These are phyloP conservation scores for Seira ritae DNA, from an alignment of 2,888 invertebrate species.

Conservation along the genomic window DNA sequence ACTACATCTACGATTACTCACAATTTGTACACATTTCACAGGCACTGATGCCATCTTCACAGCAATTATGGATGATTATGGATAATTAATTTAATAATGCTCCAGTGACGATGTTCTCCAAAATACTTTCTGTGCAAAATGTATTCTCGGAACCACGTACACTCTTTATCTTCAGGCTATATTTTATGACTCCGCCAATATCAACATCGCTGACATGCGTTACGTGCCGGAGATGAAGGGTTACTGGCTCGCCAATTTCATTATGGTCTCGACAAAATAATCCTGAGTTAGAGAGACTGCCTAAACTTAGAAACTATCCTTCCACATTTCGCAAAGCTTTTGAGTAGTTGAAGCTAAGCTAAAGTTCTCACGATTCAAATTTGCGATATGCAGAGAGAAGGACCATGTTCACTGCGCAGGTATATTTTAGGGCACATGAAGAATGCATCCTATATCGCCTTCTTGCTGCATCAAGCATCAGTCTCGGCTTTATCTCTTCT, in stretches of 20 bases:
- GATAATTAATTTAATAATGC: too few species aligned
- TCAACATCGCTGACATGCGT: conserved; percentile 17
- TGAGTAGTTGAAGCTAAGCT: not conserved
- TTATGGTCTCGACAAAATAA: conserved; percentile 24
- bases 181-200: not conserved
- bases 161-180: not conserved
- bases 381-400: too few species aligned
- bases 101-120: too few species aligned
- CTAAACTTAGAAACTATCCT: not conserved
- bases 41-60: not conserved
- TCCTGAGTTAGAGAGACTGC: not conserved
- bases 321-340: conserved; percentile 4
- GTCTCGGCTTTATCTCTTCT: too few species aligned
- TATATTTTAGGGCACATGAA: too few species aligned
- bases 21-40: conserved; percentile 26
- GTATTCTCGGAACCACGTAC: not conserved
- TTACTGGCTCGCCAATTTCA: conserved; percentile 28
- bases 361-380: conserved; percentile 7
- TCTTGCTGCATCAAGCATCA: too few species aligned
- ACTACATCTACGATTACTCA: conserved; percentile 17
- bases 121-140: not conserved
- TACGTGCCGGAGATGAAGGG: conserved; percentile 5
- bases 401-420: too few species aligned
- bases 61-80: too few species aligned
- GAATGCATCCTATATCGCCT: too few species aligned